Evolutionary conservation across 2,888 invertebrate genomes (phyloP), one percentile per base, ranked within the genome.

Genomic region (Cephalotes varians): DNA sequence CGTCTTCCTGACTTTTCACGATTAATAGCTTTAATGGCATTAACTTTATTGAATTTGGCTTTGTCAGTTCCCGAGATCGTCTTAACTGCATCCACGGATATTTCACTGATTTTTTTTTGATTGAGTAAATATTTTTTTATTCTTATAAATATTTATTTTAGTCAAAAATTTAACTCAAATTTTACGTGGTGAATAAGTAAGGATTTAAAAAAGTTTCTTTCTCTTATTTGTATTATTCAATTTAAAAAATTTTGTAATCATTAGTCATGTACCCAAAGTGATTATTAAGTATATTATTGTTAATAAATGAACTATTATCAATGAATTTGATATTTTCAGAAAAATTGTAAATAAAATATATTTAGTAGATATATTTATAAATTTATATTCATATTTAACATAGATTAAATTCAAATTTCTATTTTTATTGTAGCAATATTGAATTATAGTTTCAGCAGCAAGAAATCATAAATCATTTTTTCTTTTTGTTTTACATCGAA

Each of bases 21-120:
- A 25, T 71, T 71, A 72, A 72, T 60, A 10, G 31, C 40, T 65
- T 62, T 73, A 60, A 37, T 40, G 25, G 7, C n/a, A 9, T 31
- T 49, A 51, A 31, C 21, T 54, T 34, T 15, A 69, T 69, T 21
- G 54, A 51, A 54, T 54, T 34, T 21, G 5, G 2, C 21, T 51
- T 51, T 49, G 21, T 69, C 6, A 34, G 28, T n/a, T 44, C 4
- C 2, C 9, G 12, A 44, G 10, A 69, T 69, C 31, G 15, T n/a
- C n/a, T 49, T 54, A 54, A 69, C 54, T 69, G 15, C 21, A 4
- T 9, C 1, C n/a, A 28, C 60, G 18, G 2, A 1, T n/a, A 21
- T 49, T 31, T 49, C 21, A 31, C 12, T 2, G 10, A 21, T 0
- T 21, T 12, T 40, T 18, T 67, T n/a, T 64, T 44, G 3, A 5